These are phyloP conservation scores for Clytia hemisphaerica DNA, from an alignment of 30 jellyfish, hydroid and myxozoan species.

Conservation along the genomic window DNA sequence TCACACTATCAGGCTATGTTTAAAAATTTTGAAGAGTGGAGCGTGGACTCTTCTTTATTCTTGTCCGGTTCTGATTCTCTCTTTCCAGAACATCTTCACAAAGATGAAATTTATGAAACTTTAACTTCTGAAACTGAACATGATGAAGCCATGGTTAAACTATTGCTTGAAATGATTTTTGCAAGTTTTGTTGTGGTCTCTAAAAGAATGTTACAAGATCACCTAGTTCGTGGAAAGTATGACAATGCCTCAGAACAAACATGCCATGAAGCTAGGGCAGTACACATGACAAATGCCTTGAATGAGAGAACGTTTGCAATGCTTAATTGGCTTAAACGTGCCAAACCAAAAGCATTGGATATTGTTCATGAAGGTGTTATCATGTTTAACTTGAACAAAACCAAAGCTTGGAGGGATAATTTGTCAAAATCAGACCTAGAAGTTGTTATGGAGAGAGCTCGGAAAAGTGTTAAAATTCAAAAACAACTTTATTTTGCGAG, in stretches of 20 bases:
- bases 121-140: too few relatives aligned
- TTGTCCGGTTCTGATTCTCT: constrained; percentile 6
- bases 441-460: too few relatives aligned
- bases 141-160: constrained; percentile 20
- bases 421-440: neutral
- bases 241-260: too few relatives aligned
- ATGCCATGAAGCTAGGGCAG: too few relatives aligned
- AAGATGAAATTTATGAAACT: neutral
- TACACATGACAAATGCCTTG: constrained; percentile 17
- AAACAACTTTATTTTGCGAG: too few relatives aligned
- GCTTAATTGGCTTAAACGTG: constrained; percentile 9
- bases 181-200: constrained; percentile 22
- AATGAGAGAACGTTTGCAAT: constrained; percentile 35
- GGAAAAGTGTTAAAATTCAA: too few relatives aligned
- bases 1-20: constrained; percentile 4
- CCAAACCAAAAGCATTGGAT: too few relatives aligned
- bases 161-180: constrained; percentile 20
- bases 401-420: too few relatives aligned
- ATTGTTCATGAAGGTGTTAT: constrained; percentile 26
- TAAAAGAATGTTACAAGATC: constrained; percentile 37
- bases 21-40: constrained; percentile 17
- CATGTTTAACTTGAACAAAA: constrained; percentile 17
- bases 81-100: constrained; percentile 11
- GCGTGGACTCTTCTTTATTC: constrained; percentile 6
- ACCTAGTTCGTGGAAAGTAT: constrained; percentile 20